These are phyloP conservation scores for Leucophora obtusa DNA, from an alignment of 2,888 invertebrate genomes.

Conservation along the genomic window DNA sequence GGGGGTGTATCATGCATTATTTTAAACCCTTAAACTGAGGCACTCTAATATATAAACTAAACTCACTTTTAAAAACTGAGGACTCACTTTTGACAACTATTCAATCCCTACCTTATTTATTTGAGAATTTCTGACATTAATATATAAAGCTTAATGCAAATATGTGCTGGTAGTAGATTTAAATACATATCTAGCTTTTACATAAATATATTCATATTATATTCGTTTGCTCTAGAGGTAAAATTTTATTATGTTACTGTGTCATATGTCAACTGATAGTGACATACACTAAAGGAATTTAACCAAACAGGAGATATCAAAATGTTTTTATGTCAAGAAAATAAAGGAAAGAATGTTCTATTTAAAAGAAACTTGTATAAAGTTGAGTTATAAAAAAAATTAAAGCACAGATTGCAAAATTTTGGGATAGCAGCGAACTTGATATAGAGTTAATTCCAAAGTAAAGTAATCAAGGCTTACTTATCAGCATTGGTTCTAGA, in stretches of 20 bases:
- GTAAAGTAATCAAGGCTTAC: too few species aligned
- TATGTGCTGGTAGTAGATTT: slow-evolving; percentile 40
- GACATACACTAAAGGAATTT: slow-evolving; percentile 56
- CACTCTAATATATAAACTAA: too few species aligned
- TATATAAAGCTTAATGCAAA: not conserved
- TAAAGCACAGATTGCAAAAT: too few species aligned
- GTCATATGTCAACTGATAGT: slow-evolving; percentile 60
- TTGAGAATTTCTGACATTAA: too few species aligned
- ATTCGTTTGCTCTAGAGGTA: slow-evolving; percentile 17
- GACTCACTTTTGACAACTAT: too few species aligned
- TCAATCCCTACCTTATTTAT: too few species aligned
- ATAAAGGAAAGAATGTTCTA: slow-evolving; percentile 29
- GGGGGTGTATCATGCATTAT: too few species aligned
- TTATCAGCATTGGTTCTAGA: too few species aligned
- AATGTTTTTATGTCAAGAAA: slow-evolving; percentile 45
- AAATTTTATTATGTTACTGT: slow-evolving; percentile 62
- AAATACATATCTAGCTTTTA: not conserved
- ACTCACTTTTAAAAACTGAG: too few species aligned
- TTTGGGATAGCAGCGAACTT: too few species aligned
- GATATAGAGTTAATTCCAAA: too few species aligned
- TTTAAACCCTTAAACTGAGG: too few species aligned
- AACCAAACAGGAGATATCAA: slow-evolving; percentile 56
- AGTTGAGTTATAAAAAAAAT: not conserved
- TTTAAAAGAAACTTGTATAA: not conserved
- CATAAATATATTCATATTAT: not conserved